Percentiles rank a stretch among this genome's conserved stretches.
These are phyloP conservation scores for Bubo bubo DNA, from an alignment of 2,113 vertebrate species.

Conservation along the genomic window DNA sequence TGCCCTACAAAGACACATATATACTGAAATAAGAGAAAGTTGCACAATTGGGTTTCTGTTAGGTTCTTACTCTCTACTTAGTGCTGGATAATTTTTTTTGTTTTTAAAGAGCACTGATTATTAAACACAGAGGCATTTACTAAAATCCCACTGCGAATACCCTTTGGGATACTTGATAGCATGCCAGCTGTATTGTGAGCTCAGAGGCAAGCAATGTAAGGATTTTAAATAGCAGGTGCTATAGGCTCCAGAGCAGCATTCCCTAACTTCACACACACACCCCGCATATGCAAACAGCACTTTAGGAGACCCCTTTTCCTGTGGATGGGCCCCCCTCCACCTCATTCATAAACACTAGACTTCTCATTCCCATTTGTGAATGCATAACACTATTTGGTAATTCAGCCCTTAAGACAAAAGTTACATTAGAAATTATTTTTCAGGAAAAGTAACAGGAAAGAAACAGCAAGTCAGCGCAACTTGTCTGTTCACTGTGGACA, in stretches of 20 bases:
- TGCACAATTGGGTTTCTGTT: background rate
- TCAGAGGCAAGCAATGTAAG: slow-evolving; percentile 17
- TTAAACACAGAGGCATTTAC: background rate
- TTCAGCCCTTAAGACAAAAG: background rate
- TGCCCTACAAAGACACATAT: background rate
- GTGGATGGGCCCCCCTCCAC: background rate
- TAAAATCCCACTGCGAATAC: background rate
- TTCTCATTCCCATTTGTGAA: background rate
- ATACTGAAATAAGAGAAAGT: background rate
- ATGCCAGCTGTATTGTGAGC: slow-evolving; percentile 33
- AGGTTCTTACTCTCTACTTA: background rate
- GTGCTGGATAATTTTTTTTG: background rate
- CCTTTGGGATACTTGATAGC: slow-evolving; percentile 36
- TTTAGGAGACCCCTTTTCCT: background rate
- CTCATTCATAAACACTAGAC: background rate
- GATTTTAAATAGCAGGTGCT: background rate
- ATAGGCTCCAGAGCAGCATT: background rate
- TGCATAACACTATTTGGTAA: background rate
- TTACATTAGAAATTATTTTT: background rate
- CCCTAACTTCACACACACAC: background rate
- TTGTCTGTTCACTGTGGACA: fast-evolving
- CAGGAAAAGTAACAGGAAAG: background rate
- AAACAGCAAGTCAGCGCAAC: background rate
- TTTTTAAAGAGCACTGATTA: background rate
- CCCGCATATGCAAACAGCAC: background rate